Conservation (phyloP, 2,888 invertebrate species). For the Margaritifera margaritifera region DNA sequence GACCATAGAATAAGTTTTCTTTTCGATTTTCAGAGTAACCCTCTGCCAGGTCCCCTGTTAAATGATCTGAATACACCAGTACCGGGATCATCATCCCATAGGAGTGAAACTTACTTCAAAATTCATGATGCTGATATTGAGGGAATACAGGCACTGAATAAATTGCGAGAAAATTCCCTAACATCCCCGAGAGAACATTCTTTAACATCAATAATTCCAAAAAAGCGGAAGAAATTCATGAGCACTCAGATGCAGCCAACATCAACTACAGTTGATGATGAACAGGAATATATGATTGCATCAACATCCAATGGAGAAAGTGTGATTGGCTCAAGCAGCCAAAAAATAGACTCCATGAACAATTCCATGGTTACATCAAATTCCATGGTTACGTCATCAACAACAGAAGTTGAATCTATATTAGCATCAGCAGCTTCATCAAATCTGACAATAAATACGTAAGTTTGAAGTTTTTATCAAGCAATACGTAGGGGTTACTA, state of each 20-base stretch:
- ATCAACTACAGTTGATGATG: conserved; percentile 53
- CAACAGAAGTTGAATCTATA: background rate
- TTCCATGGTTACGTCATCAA: background rate
- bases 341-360: conserved; percentile 2
- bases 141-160: conserved; percentile 8
- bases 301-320: conserved; percentile 16
- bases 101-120: conserved; percentile 23
- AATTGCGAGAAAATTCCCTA: conserved; percentile 16
- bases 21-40: conserved; percentile 30
- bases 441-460: conserved; percentile 13
- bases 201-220: conserved; percentile 33
- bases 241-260: conserved; percentile 41
- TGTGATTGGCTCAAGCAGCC: conserved; percentile 2
- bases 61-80: conserved; percentile 61
- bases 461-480: no score
- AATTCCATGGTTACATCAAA: background rate
- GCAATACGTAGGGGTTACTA: no score
- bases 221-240: conserved; percentile 36
- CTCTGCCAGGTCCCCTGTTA: conserved; percentile 49
- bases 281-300: conserved; percentile 32
- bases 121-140: conserved; percentile 22
- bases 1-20: background rate
- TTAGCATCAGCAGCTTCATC: background rate
- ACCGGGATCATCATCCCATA: conserved; percentile 24
- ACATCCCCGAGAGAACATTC: conserved; percentile 20